Evolutionary conservation across 2,113 vertebrate species (phyloP).

Genomic region (Trematocara variabile): DNA sequence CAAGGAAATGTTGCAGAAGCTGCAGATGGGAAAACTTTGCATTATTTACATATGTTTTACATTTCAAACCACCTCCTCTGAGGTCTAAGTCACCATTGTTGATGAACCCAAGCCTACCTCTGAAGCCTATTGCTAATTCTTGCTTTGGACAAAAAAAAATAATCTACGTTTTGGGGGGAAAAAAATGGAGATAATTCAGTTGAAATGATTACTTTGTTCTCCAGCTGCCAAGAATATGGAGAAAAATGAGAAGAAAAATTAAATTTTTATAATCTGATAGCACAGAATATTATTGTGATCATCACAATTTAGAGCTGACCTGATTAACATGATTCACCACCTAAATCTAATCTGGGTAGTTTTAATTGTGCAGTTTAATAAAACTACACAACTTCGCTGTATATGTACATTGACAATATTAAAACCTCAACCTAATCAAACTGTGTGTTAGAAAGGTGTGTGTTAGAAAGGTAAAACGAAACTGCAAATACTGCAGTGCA

Average conservation of each 20-base stretch:
- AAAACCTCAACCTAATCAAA: not conserved
- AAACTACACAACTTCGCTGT: not conserved
- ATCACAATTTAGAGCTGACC: not conserved
- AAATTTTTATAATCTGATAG: not conserved
- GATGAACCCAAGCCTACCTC: not conserved
- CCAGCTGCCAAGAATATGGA: not conserved
- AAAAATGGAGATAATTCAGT: not conserved
- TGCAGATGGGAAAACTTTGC: not conserved
- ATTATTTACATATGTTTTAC: not conserved
- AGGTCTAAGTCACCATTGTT: not conserved
- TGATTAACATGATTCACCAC: not conserved
- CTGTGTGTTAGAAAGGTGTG: not conserved
- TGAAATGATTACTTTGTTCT: not conserved
- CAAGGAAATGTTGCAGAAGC: not conserved
- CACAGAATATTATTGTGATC: not conserved
- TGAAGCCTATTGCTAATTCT: not conserved
- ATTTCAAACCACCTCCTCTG: not conserved
- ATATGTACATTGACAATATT: not conserved
- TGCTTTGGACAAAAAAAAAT: not conserved
- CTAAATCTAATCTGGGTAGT: not conserved
- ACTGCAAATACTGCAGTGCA: not conserved
- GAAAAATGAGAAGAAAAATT: not conserved
- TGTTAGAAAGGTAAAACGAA: not conserved
- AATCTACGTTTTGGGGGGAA: not conserved
- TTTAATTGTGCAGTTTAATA: not conserved